Conservation (phyloP, 53 echinoderm and acorn worm species). For the Astropecten irregularis region DNA sequence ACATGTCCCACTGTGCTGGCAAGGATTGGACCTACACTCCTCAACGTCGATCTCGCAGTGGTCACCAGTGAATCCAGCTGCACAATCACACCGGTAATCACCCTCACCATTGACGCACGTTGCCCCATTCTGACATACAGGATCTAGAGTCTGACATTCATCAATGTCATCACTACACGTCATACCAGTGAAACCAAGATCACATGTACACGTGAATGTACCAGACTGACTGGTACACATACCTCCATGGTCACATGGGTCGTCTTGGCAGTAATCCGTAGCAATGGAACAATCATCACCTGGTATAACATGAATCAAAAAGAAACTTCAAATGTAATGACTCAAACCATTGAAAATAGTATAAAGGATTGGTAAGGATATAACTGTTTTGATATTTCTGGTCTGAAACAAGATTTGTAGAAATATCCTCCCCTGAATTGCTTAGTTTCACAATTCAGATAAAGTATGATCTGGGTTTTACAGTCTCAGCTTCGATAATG, state of each 20-base stretch:
- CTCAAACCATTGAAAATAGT: too few species aligned
- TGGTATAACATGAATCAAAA: too few species aligned
- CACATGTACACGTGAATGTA: slow-evolving; percentile 58
- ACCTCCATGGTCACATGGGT: slow-evolving; percentile 61
- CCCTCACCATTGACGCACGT: slow-evolving; percentile 45
- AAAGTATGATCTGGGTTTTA: too few species aligned
- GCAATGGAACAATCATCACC: slow-evolving; percentile 35
- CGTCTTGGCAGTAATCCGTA: slow-evolving; percentile 33
- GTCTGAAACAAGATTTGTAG: background rate
- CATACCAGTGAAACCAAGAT: slow-evolving; percentile 53
- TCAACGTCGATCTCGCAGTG: slow-evolving; percentile 54
- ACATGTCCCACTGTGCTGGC: slow-evolving; percentile 55
- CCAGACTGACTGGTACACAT: slow-evolving; percentile 37
- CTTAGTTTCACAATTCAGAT: too few species aligned
- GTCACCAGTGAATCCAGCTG: slow-evolving; percentile 35
- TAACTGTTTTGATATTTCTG: too few species aligned
- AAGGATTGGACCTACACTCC: slow-evolving; percentile 56
- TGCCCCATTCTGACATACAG: slow-evolving; percentile 52
- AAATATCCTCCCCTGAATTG: background rate
- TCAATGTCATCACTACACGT: slow-evolving; percentile 55
- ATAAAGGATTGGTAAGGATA: too few species aligned
- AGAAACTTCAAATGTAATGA: too few species aligned
- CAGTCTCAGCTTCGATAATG: too few species aligned
- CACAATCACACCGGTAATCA: slow-evolving; percentile 41
- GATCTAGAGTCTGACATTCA: slow-evolving; percentile 48